Conservation (phyloP, 2,888 invertebrate genomes). For the Oxycera nigricornis region DNA sequence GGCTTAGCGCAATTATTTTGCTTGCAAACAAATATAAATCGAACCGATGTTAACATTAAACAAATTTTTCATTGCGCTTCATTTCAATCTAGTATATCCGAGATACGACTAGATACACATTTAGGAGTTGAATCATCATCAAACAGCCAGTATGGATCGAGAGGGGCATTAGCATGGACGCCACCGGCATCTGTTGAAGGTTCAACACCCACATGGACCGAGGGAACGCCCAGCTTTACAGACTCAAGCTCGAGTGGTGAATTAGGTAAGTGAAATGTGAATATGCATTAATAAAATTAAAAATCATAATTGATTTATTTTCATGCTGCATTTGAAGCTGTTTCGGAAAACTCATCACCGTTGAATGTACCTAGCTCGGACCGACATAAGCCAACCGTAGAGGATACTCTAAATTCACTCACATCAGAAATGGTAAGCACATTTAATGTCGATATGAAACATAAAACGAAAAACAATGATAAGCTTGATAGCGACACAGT, state of each 20-base stretch:
- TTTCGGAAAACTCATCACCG: slow-evolving; percentile 69
- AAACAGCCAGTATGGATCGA: slow-evolving; percentile 65
- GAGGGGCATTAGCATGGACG: slow-evolving; percentile 71
- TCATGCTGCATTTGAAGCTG: slow-evolving; percentile 37
- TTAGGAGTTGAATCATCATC: slow-evolving; percentile 61
- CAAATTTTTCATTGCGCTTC: neutral
- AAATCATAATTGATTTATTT: neutral
- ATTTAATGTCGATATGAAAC: slow-evolving; percentile 25
- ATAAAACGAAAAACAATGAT: slow-evolving; percentile 17
- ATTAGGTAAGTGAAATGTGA: slow-evolving; percentile 64
- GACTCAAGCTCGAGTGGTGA: slow-evolving; percentile 95
- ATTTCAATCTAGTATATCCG: slow-evolving; percentile 68
- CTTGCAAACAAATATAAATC: too few relatives aligned
- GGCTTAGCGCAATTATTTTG: too few relatives aligned
- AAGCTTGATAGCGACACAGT: slow-evolving; percentile 27
- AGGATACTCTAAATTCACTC: slow-evolving; percentile 79
- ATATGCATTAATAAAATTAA: neutral
- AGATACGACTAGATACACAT: slow-evolving; percentile 73
- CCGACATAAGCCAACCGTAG: slow-evolving; percentile 68
- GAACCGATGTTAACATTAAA: too few relatives aligned
- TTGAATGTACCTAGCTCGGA: slow-evolving; percentile 61
- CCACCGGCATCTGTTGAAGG: slow-evolving; percentile 87
- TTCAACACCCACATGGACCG: slow-evolving; percentile 97
- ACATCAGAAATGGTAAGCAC: slow-evolving; percentile 83
- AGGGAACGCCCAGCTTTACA: slow-evolving; percentile 97